Evolutionary conservation across 2,113 vertebrate species (phyloP).

Genomic region (Etheostoma cragini): DNA sequence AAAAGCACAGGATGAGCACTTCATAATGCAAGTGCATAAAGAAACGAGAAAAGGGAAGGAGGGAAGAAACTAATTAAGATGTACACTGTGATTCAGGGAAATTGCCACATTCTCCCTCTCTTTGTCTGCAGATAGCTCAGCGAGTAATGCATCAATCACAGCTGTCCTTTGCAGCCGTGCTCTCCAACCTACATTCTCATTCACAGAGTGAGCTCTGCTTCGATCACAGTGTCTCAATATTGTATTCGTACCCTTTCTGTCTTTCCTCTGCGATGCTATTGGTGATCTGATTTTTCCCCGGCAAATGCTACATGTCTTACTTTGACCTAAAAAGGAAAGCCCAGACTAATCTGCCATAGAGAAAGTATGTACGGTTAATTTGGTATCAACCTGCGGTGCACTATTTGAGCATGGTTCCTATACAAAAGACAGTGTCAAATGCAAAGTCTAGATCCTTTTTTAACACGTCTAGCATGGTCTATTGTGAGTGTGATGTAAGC

Average conservation of each 20-base stretch:
- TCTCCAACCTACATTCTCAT: conserved; percentile 40
- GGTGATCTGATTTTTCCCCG: conserved; percentile 47
- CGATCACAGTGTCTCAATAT: conserved; percentile 48
- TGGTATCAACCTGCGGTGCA: conserved; percentile 6
- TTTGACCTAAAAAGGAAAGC: conserved; percentile 49
- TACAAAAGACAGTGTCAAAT: conserved; percentile 48
- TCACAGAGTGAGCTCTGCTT: conserved; percentile 32
- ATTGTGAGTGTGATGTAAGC: conserved; percentile 58
- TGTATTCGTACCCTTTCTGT: conserved; percentile 30
- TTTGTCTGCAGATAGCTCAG: conserved; percentile 29
- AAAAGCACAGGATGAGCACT: conserved; percentile 27
- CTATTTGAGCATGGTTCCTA: conserved; percentile 20
- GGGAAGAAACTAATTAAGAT: conserved; percentile 39
- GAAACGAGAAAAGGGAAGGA: conserved; percentile 1
- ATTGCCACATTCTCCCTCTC: conserved; percentile 38
- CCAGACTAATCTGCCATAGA: conserved; percentile 17
- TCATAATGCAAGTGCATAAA: conserved; percentile 7
- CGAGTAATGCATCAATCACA: conserved; percentile 62
- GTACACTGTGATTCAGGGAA: conserved; percentile 43
- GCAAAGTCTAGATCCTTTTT: conserved; percentile 37
- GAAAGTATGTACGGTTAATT: conserved; percentile 33
- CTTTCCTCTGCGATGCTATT: conserved; percentile 18
- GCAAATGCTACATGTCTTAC: conserved; percentile 34
- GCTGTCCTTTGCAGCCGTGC: conserved; percentile 28
- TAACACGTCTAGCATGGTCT: conserved; percentile 39